Conservation (phyloP, 2,797 vertebrate species). For the Periparus ater region DNA sequence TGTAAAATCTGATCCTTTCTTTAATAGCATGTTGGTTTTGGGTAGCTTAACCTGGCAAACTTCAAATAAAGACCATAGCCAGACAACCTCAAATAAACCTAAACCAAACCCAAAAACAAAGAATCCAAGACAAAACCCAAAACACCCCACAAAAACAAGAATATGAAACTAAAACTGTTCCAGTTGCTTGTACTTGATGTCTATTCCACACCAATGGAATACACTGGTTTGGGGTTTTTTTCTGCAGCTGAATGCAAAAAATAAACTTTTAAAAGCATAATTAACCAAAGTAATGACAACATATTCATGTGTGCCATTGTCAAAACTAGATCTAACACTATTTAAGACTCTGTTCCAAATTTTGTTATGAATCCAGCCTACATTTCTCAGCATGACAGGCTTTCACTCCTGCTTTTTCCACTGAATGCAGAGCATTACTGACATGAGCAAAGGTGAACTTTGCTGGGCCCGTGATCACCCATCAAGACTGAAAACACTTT, state of each 20-base stretch:
- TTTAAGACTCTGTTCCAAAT: neutral
- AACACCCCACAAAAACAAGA: neutral
- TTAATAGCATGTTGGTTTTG: neutral
- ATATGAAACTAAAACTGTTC: neutral
- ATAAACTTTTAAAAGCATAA: neutral
- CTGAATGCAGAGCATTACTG: neutral
- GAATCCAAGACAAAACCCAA: neutral
- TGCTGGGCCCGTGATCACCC: neutral
- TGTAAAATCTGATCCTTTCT: neutral
- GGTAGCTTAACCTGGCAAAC: neutral
- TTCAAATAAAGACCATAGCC: neutral
- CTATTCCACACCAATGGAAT: neutral
- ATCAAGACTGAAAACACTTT: neutral
- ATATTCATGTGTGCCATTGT: neutral
- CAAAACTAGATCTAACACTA: neutral
- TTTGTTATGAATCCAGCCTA: neutral
- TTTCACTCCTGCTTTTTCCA: neutral
- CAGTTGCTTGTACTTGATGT: neutral
- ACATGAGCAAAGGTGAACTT: neutral
- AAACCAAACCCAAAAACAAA: neutral
- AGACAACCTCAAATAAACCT: neutral
- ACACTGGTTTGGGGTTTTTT: accelerated
- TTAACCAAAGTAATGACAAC: neutral
- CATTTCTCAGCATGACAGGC: neutral
- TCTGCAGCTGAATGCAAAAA: neutral